Evolutionary conservation across 2,113 vertebrate species (phyloP).

Genomic region (Sminthopsis crassicaudata): DNA sequence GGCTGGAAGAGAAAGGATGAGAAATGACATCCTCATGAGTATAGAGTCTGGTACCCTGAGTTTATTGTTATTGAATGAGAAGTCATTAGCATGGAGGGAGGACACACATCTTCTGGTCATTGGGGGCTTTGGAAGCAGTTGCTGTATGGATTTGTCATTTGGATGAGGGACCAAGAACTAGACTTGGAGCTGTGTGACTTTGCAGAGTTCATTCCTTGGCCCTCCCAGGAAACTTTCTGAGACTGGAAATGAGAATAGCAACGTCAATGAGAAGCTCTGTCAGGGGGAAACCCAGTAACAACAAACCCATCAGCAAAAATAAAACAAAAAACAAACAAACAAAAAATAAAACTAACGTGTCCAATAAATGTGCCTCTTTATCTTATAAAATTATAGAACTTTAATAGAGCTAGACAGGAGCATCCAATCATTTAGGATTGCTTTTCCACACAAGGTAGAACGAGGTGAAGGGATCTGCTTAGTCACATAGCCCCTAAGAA

Average conservation of each 20-base stretch:
- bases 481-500: too few relatives aligned
- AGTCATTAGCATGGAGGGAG: not conserved
- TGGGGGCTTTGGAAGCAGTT: conserved; percentile 42
- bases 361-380: not conserved
- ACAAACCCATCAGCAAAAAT: not conserved
- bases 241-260: not conserved
- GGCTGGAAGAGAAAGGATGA: not conserved
- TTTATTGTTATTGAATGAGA: not conserved
- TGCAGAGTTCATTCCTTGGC: not conserved
- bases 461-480: not conserved
- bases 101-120: conserved; percentile 36
- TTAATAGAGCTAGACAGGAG: not conserved
- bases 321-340: too few relatives aligned
- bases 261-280: not conserved
- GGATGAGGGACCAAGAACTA: not conserved
- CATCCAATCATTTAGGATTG: accelerated
- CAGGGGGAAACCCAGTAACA: not conserved
- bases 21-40: not conserved
- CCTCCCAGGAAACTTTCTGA: not conserved
- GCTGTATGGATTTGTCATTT: conserved; percentile 36
- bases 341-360: not conserved
- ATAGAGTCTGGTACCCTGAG: not conserved
- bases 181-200: not conserved
- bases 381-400: not conserved
- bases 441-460: not conserved